These are phyloP conservation scores for Aphis gossypii DNA, from an alignment of 1,140 invertebrate genomes.

Conservation along the genomic window DNA sequence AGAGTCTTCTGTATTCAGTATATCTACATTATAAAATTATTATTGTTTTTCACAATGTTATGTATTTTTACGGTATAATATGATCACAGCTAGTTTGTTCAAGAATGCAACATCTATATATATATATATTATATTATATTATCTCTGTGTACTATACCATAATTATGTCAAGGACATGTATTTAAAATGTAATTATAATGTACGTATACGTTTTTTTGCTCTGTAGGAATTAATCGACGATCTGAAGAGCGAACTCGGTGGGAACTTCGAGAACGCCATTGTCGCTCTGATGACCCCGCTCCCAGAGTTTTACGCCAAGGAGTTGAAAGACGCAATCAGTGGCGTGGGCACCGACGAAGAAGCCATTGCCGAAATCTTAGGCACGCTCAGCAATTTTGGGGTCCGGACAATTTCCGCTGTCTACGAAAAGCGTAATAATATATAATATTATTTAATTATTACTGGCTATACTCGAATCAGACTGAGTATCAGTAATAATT, in stretches of 20 bases:
- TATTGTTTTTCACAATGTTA: neutral
- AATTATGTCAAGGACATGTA: neutral
- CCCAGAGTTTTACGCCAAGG: constrained; percentile 68
- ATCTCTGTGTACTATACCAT: neutral
- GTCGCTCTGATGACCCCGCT: constrained; percentile 69
- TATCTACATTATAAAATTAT: neutral
- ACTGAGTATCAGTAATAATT: neutral
- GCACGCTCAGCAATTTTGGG: constrained; percentile 68
- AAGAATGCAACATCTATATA: neutral
- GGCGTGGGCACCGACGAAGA: constrained; percentile 68
- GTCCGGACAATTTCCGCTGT: constrained; percentile 65
- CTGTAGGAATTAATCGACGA: constrained; percentile 65
- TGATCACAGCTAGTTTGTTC: neutral
- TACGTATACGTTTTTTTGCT: neutral
- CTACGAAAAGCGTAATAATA: constrained; percentile 67
- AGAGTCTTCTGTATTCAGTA: neutral
- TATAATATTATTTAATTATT: neutral
- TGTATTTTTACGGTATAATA: neutral
- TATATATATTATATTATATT: neutral
- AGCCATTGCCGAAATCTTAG: constrained; percentile 69
- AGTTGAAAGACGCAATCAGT: constrained; percentile 68
- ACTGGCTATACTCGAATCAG: neutral
- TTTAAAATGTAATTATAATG: neutral
- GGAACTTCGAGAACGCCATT: constrained; percentile 70
- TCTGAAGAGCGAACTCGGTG: constrained; percentile 69